These are phyloP conservation scores for Gymnothorax reevesii DNA, from an alignment of 2,797 vertebrate genomes.

Conservation along the genomic window DNA sequence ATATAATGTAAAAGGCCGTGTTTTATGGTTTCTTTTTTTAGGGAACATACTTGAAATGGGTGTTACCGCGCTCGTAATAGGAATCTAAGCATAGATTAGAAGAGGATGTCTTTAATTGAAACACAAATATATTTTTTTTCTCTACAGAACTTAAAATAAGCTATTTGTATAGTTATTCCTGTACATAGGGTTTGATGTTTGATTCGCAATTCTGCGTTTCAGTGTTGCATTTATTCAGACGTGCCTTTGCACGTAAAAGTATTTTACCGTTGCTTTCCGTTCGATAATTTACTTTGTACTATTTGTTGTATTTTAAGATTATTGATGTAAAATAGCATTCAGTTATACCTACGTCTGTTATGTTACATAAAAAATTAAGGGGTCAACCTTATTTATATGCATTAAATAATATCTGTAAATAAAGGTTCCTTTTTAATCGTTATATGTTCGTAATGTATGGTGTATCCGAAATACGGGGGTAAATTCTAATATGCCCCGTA, in stretches of 20 bases:
- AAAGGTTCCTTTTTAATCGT: slow-evolving; percentile 63
- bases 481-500: no score
- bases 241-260: slow-evolving; percentile 96
- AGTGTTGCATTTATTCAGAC: slow-evolving; percentile 82
- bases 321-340: slow-evolving; percentile 84
- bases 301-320: slow-evolving; percentile 92
- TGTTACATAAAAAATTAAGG: slow-evolving; percentile 70
- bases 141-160: slow-evolving; percentile 55
- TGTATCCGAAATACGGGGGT: slow-evolving; percentile 45
- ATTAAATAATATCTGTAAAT: slow-evolving; percentile 56
- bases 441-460: slow-evolving; percentile 60
- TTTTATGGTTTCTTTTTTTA: slow-evolving; percentile 73
- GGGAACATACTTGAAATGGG: slow-evolving; percentile 66
- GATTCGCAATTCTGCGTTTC: slow-evolving; percentile 73
- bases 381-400: slow-evolving; percentile 45
- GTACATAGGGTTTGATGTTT: slow-evolving; percentile 85
- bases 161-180: slow-evolving; percentile 66
- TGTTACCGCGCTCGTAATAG: slow-evolving; percentile 61
- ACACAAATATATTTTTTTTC: slow-evolving; percentile 46
- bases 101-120: slow-evolving; percentile 58
- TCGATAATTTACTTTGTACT: slow-evolving; percentile 81
- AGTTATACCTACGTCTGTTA: slow-evolving; percentile 75
- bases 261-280: slow-evolving; percentile 93
- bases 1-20: slow-evolving; percentile 57
- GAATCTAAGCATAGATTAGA: slow-evolving; percentile 63